A percentile compares a stretch with the other conserved stretches of the same genome.
These are phyloP conservation scores for Andrena bicolor DNA, from an alignment of 2,888 invertebrate species.

Conservation along the genomic window DNA sequence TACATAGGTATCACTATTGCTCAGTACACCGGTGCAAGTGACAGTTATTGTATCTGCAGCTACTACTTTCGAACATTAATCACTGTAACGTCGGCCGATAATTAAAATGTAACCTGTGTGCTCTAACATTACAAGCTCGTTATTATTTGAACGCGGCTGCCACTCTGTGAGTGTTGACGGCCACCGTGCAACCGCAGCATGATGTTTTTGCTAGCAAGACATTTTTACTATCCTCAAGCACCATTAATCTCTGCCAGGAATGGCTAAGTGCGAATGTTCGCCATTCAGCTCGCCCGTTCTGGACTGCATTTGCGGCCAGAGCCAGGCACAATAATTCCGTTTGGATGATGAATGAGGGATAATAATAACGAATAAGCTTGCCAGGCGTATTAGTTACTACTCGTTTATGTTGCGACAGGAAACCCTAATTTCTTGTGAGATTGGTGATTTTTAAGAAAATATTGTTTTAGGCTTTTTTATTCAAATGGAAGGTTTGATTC, in stretches of 20 bases:
- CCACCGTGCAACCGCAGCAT: constrained; percentile 1
- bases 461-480: too few relatives aligned
- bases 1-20: too few relatives aligned
- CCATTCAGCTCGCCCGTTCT: constrained; percentile 23
- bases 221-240: constrained; percentile 32
- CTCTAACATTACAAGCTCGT: constrained; percentile 46
- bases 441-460: too few relatives aligned
- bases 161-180: not conserved
- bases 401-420: too few relatives aligned
- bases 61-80: constrained; percentile 18
- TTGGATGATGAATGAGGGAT: too few relatives aligned
- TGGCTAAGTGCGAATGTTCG: constrained; percentile 36
- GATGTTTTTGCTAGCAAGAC: constrained; percentile 28
- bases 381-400: too few relatives aligned
- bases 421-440: too few relatives aligned
- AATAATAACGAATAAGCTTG: too few relatives aligned
- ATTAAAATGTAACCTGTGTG: constrained; percentile 39
- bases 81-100: constrained; percentile 14
- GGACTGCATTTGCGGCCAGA: not conserved
- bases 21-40: not conserved
- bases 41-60: not conserved
- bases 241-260: constrained; percentile 58
- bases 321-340: too few relatives aligned
- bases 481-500: too few relatives aligned
- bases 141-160: constrained; percentile 37